phyloP scores from a whole-genome alignment of 92 coral and sea anemone genomes.

The Galaxea fascicularis region DNA sequence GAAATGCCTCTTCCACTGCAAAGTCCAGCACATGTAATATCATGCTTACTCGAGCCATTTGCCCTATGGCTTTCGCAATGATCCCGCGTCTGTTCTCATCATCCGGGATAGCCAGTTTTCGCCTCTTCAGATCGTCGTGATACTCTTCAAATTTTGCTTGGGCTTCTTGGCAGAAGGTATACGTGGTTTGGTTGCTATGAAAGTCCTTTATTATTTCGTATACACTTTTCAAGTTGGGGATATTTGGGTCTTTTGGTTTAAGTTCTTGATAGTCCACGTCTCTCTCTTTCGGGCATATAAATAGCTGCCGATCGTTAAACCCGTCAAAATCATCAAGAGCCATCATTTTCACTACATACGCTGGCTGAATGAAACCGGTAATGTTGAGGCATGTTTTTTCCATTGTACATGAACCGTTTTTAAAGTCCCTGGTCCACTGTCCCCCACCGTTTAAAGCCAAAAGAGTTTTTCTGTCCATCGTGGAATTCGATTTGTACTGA shows the following conservation, averaged over 20 bases:
- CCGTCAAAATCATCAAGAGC: constrained; percentile 34
- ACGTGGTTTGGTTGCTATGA: constrained; percentile 22
- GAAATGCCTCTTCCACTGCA: constrained; percentile 36
- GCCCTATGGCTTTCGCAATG: constrained; percentile 53
- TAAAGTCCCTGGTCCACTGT: constrained; percentile 70
- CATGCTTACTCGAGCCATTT: constrained; percentile 67
- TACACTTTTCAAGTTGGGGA: constrained; percentile 34
- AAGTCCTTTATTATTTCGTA: constrained; percentile 41
- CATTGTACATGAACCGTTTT: constrained; percentile 60
- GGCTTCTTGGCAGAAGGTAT: constrained; percentile 48
- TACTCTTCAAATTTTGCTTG: constrained; percentile 34
- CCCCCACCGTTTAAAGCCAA: constrained; percentile 67
- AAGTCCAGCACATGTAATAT: constrained; percentile 47
- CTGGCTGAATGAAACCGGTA: constrained; percentile 58
- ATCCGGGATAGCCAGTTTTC: constrained; percentile 49
- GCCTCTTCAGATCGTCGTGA: constrained; percentile 51
- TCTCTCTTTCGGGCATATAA: constrained; percentile 53
- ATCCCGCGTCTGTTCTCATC: constrained; percentile 57
- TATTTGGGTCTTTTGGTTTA: constrained; percentile 21
- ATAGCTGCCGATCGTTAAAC: constrained; percentile 57
- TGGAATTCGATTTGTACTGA: constrained; percentile 56
- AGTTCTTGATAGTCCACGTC: constrained; percentile 63
- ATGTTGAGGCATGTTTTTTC: constrained; percentile 51
- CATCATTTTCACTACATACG: constrained; percentile 45
- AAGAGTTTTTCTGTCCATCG: constrained; percentile 65